A percentile compares a stretch with the other conserved stretches of the same genome.
Evolutionary conservation across 1,140 invertebrate genomes (phyloP).

Genomic region (Lordiphosa collinella): DNA sequence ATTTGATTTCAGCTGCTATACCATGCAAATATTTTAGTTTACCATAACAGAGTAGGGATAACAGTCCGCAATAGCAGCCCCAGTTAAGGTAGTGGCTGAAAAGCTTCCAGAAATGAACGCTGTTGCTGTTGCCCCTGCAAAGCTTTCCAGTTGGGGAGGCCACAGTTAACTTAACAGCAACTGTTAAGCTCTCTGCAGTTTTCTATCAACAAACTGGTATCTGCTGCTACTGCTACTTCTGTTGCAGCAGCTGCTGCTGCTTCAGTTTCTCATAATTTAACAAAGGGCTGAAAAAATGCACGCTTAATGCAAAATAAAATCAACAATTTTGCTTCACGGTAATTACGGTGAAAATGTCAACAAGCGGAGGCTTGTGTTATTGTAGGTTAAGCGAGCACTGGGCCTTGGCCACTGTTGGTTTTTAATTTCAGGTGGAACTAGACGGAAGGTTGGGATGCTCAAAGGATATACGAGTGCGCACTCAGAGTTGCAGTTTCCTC

Average conservation of each 20-base stretch:
- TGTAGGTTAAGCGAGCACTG: slow-evolving; percentile 69
- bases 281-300: slow-evolving; percentile 8
- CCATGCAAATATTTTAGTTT: too few relatives aligned
- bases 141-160: too few relatives aligned
- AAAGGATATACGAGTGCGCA: slow-evolving; percentile 72
- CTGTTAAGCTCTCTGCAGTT: too few relatives aligned
- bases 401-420: slow-evolving; percentile 72
- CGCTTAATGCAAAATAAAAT: slow-evolving; percentile 72
- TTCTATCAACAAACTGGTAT: slow-evolving; percentile 24
- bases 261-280: slow-evolving; percentile 24
- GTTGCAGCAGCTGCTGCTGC: neutral
- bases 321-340: slow-evolving; percentile 74
- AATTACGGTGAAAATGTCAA: slow-evolving; percentile 76
- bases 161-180: too few relatives aligned
- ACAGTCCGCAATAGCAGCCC: too few relatives aligned
- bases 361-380: slow-evolving; percentile 67
- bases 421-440: slow-evolving; percentile 64
- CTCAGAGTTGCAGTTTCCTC: slow-evolving; percentile 61
- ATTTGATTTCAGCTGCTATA: too few relatives aligned
- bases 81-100: too few relatives aligned
- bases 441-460: slow-evolving; percentile 26
- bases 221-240: neutral
- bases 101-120: too few relatives aligned
- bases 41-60: too few relatives aligned
- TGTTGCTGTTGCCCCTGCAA: too few relatives aligned